Percentiles rank a stretch among this genome's conserved stretches.
phyloP scores from a whole-genome alignment of 2,113 vertebrate genomes.

The Tricholaema leucomelas region DNA sequence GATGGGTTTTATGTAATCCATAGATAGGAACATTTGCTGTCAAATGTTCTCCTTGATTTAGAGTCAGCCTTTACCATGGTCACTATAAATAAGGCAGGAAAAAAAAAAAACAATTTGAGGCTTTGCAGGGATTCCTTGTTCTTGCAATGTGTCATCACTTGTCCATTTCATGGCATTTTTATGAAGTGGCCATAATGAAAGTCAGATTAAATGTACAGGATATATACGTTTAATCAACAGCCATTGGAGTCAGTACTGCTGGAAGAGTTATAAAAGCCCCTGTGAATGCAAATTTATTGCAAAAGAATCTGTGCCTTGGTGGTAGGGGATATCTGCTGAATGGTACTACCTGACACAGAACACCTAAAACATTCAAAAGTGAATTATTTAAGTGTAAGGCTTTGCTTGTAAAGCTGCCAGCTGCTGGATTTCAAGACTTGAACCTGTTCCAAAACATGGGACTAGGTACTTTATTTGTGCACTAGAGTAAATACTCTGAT shows the following conservation, averaged over 20 bases:
- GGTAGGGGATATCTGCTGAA: conserved; percentile 75
- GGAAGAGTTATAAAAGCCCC: conserved; percentile 77
- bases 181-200: conserved; percentile 98
- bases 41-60: conserved; percentile 94
- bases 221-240: conserved; percentile 79
- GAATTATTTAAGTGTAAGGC: conserved; percentile 83
- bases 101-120: conserved; percentile 87
- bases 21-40: conserved; percentile 89
- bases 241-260: conserved; percentile 71
- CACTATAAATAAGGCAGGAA: conserved; percentile 89
- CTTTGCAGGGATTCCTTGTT: conserved; percentile 91
- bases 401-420: conserved; percentile 84
- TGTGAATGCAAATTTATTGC: conserved; percentile 82
- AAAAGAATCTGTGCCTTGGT: conserved; percentile 72
- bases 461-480: conserved; percentile 87
- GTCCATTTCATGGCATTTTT: conserved; percentile 94
- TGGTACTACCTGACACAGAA: conserved; percentile 90
- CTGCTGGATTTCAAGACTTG: conserved; percentile 85
- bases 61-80: conserved; percentile 84
- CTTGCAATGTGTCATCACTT: conserved; percentile 88
- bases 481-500: conserved; percentile 86
- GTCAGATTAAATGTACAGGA: conserved; percentile 92
- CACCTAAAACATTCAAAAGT: conserved; percentile 79
- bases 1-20: conserved; percentile 88
- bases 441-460: conserved; percentile 83